Conservation (phyloP, 2,113 vertebrate genomes). For the Rhombomys opimus region DNA sequence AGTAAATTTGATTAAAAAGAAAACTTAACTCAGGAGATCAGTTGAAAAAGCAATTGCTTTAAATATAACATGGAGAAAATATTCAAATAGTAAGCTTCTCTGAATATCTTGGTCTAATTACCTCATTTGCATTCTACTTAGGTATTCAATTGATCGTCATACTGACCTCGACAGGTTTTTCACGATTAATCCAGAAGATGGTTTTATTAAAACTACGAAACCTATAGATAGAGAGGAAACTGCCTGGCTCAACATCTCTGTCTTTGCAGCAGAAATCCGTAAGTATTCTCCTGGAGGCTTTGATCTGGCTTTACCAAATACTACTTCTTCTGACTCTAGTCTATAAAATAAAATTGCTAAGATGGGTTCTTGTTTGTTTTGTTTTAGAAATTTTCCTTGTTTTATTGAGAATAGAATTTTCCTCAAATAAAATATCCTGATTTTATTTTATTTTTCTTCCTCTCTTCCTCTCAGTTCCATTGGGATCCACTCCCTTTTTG, state of each 20-base stretch:
- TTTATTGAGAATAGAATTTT: not conserved
- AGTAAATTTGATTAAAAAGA: constrained; percentile 79
- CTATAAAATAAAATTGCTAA: constrained; percentile 48
- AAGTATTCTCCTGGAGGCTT: constrained; percentile 82
- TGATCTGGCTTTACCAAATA: constrained; percentile 41
- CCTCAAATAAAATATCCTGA: not conserved
- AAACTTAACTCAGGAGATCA: constrained; percentile 58
- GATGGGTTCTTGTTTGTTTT: not conserved
- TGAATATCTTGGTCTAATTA: constrained; percentile 80
- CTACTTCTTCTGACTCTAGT: constrained; percentile 28
- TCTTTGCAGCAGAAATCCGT: constrained; percentile 95
- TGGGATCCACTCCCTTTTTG: not conserved
- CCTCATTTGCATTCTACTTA: constrained; percentile 85
- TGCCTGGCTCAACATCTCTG: constrained; percentile 97
- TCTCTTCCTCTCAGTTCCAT: not conserved
- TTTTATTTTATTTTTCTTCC: not conserved
- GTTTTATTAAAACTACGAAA: constrained; percentile 94
- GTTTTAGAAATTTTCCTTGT: too few species aligned
- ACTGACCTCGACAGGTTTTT: constrained; percentile 97
- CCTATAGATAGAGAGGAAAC: constrained; percentile 95
- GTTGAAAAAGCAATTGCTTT: constrained; percentile 65
- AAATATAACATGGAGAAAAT: constrained; percentile 70
- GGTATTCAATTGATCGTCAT: constrained; percentile 97
- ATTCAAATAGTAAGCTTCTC: constrained; percentile 63
- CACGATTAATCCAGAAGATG: constrained; percentile 93